Conservation (phyloP, 2,797 vertebrate genomes). For the Alauda arvensis region DNA sequence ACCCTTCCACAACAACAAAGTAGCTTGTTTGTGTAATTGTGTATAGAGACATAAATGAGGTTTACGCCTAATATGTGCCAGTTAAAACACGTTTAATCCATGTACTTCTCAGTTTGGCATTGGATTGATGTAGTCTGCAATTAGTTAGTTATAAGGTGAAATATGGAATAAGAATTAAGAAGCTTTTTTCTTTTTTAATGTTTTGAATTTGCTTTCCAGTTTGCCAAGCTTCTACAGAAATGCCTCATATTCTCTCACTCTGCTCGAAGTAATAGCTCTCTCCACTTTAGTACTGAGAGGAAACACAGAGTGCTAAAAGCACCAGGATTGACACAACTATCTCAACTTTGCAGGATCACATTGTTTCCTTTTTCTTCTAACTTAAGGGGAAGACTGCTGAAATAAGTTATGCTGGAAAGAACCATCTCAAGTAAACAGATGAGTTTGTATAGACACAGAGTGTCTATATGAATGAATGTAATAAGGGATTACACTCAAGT, state of each 20-base stretch:
- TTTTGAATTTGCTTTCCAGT: neutral
- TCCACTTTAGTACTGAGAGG: neutral
- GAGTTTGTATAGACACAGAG: neutral
- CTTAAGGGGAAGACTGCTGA: neutral
- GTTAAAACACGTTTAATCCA: neutral
- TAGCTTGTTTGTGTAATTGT: neutral
- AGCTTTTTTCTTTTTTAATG: neutral
- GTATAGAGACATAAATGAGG: neutral
- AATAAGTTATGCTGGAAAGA: neutral
- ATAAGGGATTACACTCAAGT: neutral
- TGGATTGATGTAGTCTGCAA: neutral
- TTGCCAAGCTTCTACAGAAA: neutral
- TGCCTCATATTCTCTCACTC: neutral
- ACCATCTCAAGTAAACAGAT: neutral
- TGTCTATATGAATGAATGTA: neutral
- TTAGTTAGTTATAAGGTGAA: neutral
- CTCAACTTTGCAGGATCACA: neutral
- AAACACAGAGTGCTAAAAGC: neutral
- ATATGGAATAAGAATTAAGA: neutral
- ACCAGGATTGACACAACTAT: neutral
- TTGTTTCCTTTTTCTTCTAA: neutral
- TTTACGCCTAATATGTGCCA: neutral
- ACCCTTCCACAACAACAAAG: neutral
- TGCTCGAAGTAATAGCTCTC: neutral
- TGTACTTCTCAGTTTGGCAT: neutral